Conservation (phyloP, 2,113 vertebrate species). For the Micronycteris hirsuta region DNA sequence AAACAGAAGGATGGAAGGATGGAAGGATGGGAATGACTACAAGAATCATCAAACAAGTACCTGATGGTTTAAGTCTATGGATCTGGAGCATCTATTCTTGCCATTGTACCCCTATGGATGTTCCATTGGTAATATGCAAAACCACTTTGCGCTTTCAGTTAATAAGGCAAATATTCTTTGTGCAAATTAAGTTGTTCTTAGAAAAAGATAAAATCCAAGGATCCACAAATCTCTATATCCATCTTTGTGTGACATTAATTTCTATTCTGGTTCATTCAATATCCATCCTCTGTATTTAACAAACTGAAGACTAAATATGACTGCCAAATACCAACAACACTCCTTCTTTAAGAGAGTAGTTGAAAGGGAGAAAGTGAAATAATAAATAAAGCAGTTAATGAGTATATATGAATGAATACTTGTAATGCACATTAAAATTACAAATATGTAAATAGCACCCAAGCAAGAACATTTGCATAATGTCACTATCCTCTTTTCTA, state of each 20-base stretch:
- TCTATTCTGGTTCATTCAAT: not conserved
- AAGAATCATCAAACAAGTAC: not conserved
- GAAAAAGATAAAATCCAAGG: not conserved
- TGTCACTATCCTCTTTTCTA: not conserved
- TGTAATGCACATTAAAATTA: not conserved
- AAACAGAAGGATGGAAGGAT: not conserved
- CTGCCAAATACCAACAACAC: not conserved
- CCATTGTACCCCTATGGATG: not conserved
- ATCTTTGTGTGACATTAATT: not conserved
- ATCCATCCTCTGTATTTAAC: not conserved
- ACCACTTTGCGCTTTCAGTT: not conserved
- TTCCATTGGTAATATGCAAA: not conserved
- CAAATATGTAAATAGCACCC: not conserved
- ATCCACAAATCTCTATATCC: not conserved
- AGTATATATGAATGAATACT: not conserved
- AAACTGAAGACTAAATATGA: not conserved
- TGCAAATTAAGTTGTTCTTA: not conserved
- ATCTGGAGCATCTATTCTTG: not conserved
- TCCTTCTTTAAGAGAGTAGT: not conserved
- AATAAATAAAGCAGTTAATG: not conserved
- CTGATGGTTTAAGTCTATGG: not conserved
- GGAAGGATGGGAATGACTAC: not conserved
- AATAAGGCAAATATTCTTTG: not conserved
- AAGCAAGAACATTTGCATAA: not conserved
- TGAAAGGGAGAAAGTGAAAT: not conserved